phyloP scores from a whole-genome alignment of 1,140 invertebrate species.

The Lordiphosa mommai region DNA sequence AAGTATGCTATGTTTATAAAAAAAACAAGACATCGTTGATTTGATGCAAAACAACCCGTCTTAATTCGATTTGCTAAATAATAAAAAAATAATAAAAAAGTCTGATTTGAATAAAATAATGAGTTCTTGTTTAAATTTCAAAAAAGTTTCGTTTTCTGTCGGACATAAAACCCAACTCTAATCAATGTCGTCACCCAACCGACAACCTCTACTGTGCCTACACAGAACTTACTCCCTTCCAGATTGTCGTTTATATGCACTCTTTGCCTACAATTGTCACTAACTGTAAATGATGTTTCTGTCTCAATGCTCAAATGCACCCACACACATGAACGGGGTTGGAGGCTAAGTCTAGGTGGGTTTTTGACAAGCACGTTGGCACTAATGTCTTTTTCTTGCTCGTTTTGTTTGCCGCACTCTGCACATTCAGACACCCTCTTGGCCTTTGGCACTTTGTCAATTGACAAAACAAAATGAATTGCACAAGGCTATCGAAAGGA shows the following conservation, averaged over 20 bases:
- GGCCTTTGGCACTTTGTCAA: conserved; percentile 70
- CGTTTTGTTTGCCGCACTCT: conserved; percentile 30
- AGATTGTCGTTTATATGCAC: conserved; percentile 47
- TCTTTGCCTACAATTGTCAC: conserved; percentile 39
- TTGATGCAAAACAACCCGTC: no score
- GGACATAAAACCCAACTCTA: no score
- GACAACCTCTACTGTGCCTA: background rate
- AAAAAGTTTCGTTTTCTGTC: no score
- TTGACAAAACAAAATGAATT: conserved; percentile 65
- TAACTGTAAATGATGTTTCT: conserved; percentile 65
- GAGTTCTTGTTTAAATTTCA: no score
- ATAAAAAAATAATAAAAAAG: background rate
- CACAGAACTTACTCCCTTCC: conserved; percentile 14
- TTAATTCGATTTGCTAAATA: no score
- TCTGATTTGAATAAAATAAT: no score
- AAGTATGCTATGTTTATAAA: no score
- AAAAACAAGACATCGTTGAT: no score
- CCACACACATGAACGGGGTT: conserved; percentile 1
- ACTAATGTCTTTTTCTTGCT: conserved; percentile 70
- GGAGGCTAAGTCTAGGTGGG: background rate
- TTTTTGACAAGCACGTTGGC: conserved; percentile 11
- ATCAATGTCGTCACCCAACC: no score
- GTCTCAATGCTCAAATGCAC: conserved; percentile 43
- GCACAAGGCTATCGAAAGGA: conserved; percentile 32
- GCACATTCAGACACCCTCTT: conserved; percentile 14